Conservation (phyloP, 2,797 vertebrate species). For the Hemibagrus guttatus region DNA sequence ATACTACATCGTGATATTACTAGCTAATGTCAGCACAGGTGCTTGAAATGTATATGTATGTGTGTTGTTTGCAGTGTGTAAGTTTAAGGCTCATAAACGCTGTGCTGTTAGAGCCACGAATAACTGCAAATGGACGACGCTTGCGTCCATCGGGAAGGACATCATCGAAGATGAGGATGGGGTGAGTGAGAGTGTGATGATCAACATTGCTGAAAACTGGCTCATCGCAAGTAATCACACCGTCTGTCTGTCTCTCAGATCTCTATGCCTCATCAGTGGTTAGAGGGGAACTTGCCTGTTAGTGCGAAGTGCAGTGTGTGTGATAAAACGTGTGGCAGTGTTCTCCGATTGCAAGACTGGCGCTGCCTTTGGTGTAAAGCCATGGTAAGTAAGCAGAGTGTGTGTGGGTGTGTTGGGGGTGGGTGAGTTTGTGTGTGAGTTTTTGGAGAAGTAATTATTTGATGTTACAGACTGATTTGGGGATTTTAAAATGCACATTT, state of each 20-base stretch:
- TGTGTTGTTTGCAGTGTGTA: conserved; percentile 80
- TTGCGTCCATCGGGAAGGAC: conserved; percentile 94
- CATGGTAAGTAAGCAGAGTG: conserved; percentile 87
- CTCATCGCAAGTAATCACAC: not conserved
- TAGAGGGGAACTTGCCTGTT: conserved; percentile 94
- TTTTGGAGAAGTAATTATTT: not conserved
- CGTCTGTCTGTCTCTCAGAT: conserved; percentile 71
- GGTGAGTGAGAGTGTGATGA: conserved; percentile 69
- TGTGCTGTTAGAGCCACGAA: conserved; percentile 93
- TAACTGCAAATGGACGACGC: conserved; percentile 97
- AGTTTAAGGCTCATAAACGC: conserved; percentile 95
- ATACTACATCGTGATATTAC: not conserved
- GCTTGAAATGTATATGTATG: not conserved
- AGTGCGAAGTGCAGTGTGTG: conserved; percentile 92
- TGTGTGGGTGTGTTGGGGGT: conserved; percentile 4
- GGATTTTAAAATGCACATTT: not conserved
- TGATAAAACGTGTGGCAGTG: conserved; percentile 94
- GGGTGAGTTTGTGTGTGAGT: not conserved
- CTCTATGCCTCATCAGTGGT: conserved; percentile 97
- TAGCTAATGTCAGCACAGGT: not conserved
- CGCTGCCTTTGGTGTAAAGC: conserved; percentile 97
- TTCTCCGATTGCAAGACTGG: conserved; percentile 94
- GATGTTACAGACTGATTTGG: not conserved
- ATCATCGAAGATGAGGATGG: conserved; percentile 97
- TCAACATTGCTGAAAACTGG: not conserved